Percentiles rank a stretch among this genome's conserved stretches.
Evolutionary conservation across 1,140 invertebrate species (phyloP).

Genomic region (Habropoda laboriosa): DNA sequence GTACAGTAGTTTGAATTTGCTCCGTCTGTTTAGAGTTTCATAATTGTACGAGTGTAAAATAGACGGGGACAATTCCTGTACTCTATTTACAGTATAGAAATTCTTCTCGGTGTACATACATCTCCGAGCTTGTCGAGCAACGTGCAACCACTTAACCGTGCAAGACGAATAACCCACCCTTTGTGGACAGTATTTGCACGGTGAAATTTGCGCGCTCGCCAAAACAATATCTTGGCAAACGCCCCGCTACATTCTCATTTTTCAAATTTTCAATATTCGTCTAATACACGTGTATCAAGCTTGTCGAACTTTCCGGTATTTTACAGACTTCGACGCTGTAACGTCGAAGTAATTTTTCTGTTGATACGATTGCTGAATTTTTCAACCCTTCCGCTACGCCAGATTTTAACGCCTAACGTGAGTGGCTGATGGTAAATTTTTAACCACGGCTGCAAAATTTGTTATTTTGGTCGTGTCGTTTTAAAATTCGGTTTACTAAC

Average conservation of each 20-base stretch:
- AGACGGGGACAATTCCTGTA: background rate
- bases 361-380: too few species aligned
- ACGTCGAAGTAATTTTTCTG: too few species aligned
- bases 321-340: background rate
- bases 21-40: background rate
- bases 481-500: too few species aligned
- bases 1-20: too few species aligned
- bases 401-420: too few species aligned
- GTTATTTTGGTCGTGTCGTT: too few species aligned
- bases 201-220: background rate
- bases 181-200: background rate
- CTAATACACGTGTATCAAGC: background rate
- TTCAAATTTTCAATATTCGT: too few species aligned
- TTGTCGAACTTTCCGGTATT: background rate
- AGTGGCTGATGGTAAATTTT: too few species aligned
- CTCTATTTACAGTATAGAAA: background rate
- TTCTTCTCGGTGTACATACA: background rate
- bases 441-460: too few species aligned
- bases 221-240: background rate
- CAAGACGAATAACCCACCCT: constrained; percentile 17
- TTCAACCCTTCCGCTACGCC: too few species aligned
- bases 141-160: constrained; percentile 13
- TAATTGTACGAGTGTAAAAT: background rate
- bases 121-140: background rate
- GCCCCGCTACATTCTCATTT: background rate